Evolutionary conservation across 1,140 invertebrate species (phyloP), one percentile per base, ranked within the genome.

Genomic region (Temnothorax nylanderi): DNA sequence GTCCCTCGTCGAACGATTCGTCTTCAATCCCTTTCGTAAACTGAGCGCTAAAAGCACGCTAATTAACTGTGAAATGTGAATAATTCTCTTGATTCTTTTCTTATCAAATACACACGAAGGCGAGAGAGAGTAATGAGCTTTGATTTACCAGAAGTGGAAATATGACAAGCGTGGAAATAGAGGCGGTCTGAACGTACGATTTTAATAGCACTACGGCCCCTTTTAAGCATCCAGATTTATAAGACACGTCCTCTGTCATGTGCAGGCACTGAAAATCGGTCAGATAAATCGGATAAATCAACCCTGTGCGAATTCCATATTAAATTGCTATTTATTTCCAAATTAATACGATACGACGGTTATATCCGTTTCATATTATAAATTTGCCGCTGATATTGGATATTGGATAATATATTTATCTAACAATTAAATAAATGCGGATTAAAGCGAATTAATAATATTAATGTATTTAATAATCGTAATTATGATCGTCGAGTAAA

Each of bases 181-280:
- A 80, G 4, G 91, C 89, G 4, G 88, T 87, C 18, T 92, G 89
- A 47, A 93, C 64, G 32, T 93, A 71, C 5, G 92, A 93, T 75
- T 90, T 93, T 26, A 93, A 51, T 13, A 93, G 74, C 8, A 91
- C 21, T 16, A 91, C 69, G 7, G 91, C 85, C 51, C 65, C 86
- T 37, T 62, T 91, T 16, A 93, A 69, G 41, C 93, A 93, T 11
- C 93, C 93, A 21, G 88, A 71, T 64, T 92, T 86, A 44, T 85
- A 54, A 7, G 87, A 82, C 32, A 92, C 81, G 2, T 86, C 69
- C 72, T 89, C 90, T 8, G 90, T 88, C 90, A 93, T 93, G 10
- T 56, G 85, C 58, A 90, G 37, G 62, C 93, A 93, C 92, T 93
- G 32, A 34, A 90, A 88, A 65, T 21, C 37, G 44, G 51, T 49